Evolutionary conservation across 2,797 vertebrate species (phyloP), one percentile per base, ranked within the genome.

Genomic region (Morus bassanus): DNA sequence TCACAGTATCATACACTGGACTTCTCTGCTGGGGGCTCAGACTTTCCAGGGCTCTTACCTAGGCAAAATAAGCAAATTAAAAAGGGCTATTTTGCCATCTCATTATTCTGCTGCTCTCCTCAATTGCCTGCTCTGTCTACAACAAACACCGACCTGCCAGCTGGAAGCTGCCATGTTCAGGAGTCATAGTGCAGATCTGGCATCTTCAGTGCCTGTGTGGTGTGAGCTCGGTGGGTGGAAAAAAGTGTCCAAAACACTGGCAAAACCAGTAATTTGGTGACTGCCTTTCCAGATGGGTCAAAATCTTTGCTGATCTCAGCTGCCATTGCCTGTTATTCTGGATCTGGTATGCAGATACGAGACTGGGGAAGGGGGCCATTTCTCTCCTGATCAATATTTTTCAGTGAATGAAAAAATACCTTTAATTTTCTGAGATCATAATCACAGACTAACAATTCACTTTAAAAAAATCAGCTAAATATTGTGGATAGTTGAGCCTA

Each of bases 131-230:
- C 41, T 83, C 51, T 84, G 65, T 23, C 43, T 45, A 7, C 15
- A 27, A 5, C 11, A 24, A 76, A 23, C 46, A 27, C 45, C 33
- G 23, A 11, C 25, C 41, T 79, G 37, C 59, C 61, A 74, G 21
- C 37, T 60, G 31, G 61, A 68, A 61, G 8, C 31, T 56, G 15
- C 41, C 0, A 0, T 17, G 37, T 21, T 30, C 45, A 50, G 67
- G 37, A 82, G 25, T 31, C 3, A 0, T 19, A 22, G 18, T 22
- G 48, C 35, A 31, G 60, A 15, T 74, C 75, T 83, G 64, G 31
- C 16, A 24, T 33, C 68, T 59, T 70, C 60, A 13, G 35, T 50
- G 53, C 13, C 37, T 37, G 13, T 0, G 0, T 53, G 43, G 4
- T 25, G 15, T 70, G 63, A 88, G 43, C 31, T 76, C 4, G 0